phyloP scores from a whole-genome alignment of 2,888 invertebrate genomes.

The Nymphalis urticae region DNA sequence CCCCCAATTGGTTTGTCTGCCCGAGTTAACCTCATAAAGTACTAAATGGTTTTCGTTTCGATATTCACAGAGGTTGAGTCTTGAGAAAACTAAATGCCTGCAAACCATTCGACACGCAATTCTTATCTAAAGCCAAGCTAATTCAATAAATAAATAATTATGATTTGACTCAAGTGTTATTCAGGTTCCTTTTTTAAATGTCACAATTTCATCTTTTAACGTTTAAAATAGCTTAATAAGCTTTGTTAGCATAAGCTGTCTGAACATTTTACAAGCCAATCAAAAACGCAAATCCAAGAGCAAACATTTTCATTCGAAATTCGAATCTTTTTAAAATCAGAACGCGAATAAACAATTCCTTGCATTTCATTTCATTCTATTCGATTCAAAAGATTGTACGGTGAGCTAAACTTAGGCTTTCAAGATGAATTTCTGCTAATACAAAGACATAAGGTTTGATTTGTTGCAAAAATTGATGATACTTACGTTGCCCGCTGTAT shows the following conservation, averaged over 20 bases:
- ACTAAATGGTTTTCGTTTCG: no score
- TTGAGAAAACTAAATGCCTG: no score
- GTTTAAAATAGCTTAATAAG: background rate
- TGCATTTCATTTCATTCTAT: slow-evolving; percentile 54
- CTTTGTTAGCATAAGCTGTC: background rate
- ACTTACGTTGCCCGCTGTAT: slow-evolving; percentile 10
- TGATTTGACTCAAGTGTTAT: background rate
- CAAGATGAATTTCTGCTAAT: background rate
- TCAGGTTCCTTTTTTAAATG: background rate
- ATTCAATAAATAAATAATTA: no score
- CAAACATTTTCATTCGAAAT: slow-evolving; percentile 25
- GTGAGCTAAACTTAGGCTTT: background rate
- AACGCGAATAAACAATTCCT: slow-evolving; percentile 51
- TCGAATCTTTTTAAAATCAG: slow-evolving; percentile 51
- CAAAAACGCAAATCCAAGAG: slow-evolving; percentile 23
- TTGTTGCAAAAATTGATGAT: background rate
- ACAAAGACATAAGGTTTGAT: background rate
- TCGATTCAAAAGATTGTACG: slow-evolving; percentile 29
- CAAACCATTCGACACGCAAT: no score
- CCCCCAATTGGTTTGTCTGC: no score
- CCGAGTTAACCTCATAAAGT: no score
- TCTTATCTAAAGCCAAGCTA: no score
- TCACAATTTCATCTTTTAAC: background rate
- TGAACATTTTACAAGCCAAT: slow-evolving; percentile 13
- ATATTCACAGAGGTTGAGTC: no score